Evolutionary conservation across 2,113 vertebrate genomes (phyloP), one percentile per base, ranked within the genome.

Genomic region (Apus apus): DNA sequence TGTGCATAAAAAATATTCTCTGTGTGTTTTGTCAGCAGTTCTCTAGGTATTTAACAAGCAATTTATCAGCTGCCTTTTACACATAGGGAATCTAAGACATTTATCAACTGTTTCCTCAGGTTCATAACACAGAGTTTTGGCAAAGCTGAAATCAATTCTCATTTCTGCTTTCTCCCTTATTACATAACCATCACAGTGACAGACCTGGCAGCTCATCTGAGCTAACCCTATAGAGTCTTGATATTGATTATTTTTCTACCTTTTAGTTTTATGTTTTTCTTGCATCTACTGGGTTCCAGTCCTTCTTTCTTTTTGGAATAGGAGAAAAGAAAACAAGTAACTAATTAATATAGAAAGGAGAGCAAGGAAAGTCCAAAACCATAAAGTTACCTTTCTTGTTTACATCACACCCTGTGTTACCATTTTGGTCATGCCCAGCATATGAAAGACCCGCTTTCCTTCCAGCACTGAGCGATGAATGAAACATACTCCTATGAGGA

Each of bases 371-470:
- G 46, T 50, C 62, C 34, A 73, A 76, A 87, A 32, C 29, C 87
- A 68, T 62, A 14, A 7, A 85, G 27, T 90, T 90, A 85, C 88
- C 36, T 92, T 95, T 81, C 87, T 92, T 91, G 34, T 90, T 94
- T 94, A 54, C 72, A 92, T 90, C 86, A 89, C n/a, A 54, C 81
- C 53, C 38, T 58, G 51, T 93, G 70, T 84, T 86, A 95, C 75
- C 85, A 85, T 85, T 97, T 91, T 96, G 30, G 27, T 58, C 38
- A 84, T 86, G 60, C 26, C 25, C 50, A 82, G 57, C 34, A 45
- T 64, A 29, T 75, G 53, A 92, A 87, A 50, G 66, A 93, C 27
- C 8, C 38, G 16, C 40, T 82, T 87, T 72, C 20, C 26, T 73
- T 87, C 29, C 53, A 93, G 18, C n/a, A 82, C 75, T 58, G 50